Percentiles rank a stretch among this genome's conserved stretches.
These are phyloP conservation scores for Laothoe populi DNA, from an alignment of 2,888 invertebrate genomes.

Conservation along the genomic window DNA sequence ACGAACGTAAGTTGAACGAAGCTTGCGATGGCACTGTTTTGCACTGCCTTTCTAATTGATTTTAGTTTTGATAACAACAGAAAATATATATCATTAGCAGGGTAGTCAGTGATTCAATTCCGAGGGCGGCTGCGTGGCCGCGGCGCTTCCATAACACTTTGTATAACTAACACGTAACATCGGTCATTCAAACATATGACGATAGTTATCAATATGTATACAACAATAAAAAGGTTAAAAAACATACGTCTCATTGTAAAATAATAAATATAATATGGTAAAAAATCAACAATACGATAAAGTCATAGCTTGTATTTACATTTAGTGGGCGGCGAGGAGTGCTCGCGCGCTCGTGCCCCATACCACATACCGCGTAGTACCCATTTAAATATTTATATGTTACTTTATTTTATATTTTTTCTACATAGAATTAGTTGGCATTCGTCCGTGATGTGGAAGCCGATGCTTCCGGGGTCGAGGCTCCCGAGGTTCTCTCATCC, in stretches of 20 bases:
- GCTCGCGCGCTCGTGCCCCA: not conserved
- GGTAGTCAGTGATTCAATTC: conserved; percentile 66
- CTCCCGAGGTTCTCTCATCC: not conserved
- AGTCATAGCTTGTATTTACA: conserved; percentile 73
- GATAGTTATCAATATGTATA: conserved; percentile 59
- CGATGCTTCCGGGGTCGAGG: conserved; percentile 17
- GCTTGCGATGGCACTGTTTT: conserved; percentile 29
- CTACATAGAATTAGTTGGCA: conserved; percentile 64
- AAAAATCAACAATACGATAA: conserved; percentile 71
- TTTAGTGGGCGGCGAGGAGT: conserved; percentile 37
- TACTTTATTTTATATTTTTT: conserved; percentile 38
- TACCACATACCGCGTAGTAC: conserved; percentile 54
- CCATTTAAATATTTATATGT: conserved; percentile 60
- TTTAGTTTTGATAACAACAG: conserved; percentile 16
- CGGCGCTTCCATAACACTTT: too few species aligned
- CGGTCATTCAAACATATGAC: conserved; percentile 73
- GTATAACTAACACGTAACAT: conserved; percentile 60
- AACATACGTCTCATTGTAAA: conserved; percentile 64
- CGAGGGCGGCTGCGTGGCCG: conserved; percentile 59
- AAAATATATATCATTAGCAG: conserved; percentile 18
- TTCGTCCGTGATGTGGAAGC: conserved; percentile 52
- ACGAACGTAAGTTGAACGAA: conserved; percentile 42
- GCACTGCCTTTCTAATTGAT: conserved; percentile 11
- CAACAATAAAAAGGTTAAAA: conserved; percentile 58
- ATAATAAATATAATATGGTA: conserved; percentile 54